A percentile compares a stretch with the other conserved stretches of the same genome.
Evolutionary conservation across 92 coral and sea anemone species (phyloP).

Genomic region (Metridium senile): DNA sequence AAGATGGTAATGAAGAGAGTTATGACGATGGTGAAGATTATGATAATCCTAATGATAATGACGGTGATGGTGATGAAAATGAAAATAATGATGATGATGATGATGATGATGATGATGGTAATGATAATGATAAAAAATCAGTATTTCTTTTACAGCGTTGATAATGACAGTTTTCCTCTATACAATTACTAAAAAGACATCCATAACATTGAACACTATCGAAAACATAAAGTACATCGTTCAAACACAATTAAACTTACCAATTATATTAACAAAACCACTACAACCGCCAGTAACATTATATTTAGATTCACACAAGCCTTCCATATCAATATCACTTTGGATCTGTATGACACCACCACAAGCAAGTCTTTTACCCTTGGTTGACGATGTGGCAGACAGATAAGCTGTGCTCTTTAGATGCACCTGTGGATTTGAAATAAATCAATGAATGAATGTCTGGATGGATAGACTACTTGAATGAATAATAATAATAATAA

Average conservation of each 20-base stretch:
- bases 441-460: background rate
- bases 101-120: background rate
- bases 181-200: too few relatives aligned
- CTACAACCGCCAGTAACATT: constrained; percentile 46
- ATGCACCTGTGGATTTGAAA: constrained; percentile 42
- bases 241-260: too few relatives aligned
- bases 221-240: too few relatives aligned
- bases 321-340: constrained; percentile 56
- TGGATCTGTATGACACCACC: constrained; percentile 76
- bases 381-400: constrained; percentile 41
- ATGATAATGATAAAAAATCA: too few relatives aligned
- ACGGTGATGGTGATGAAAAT: background rate
- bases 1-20: background rate
- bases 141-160: too few relatives aligned
- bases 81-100: background rate
- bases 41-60: background rate
- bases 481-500: too few relatives aligned
- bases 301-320: constrained; percentile 62
- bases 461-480: background rate
- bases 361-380: constrained; percentile 22
- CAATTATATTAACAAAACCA: constrained; percentile 59
- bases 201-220: too few relatives aligned
- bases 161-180: too few relatives aligned
- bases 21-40: background rate
- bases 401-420: constrained; percentile 40